Evolutionary conservation across 2,113 vertebrate species (phyloP), one percentile per base, ranked within the genome.

Genomic region (Lophochroa leadbeateri): DNA sequence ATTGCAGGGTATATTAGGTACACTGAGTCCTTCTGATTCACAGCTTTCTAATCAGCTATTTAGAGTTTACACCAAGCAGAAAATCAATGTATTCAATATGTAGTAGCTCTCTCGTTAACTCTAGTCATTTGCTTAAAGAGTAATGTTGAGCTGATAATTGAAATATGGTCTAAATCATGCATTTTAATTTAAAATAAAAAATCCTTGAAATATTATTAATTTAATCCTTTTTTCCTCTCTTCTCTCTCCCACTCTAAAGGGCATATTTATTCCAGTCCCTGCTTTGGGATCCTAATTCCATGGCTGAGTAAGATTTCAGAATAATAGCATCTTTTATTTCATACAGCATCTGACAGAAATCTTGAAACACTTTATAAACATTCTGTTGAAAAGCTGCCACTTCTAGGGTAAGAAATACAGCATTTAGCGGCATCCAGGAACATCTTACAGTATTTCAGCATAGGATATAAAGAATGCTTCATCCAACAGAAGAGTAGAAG

Each of bases 1-100:
- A 97, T 96, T 90, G 94, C 88, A 81, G 90, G 80, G 81, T 96
- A 70, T 97, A 95, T 98, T 97, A 98, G 97, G 97, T 97, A 98
- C 96, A 98, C 96, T 95, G 97, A 98, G 97, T 97, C 96, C 95
- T 94, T 97, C 97, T 98, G 97, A 98, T 98, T 98, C 98, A 97
- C 96, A 98, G 97, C 97, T 97, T 98, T 97, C 98, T 98, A 98
- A 98, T 97, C 80, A 61, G 94, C 97, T 98, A 98, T 98, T 98
- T 98, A 98, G 98, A 98, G 98, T 98, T 98, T 98, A 98, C 84
- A 97, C 97, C 97, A 98, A 98, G 98, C 97, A 98, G 97, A 98
- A 98, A 98, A 98, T 98, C 98, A 98, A 98, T 97, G 96, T 96
- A 97, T 98, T 98, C 98, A 98, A 98, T 98, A 97, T 97, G 97